Conservation (phyloP, 2,113 vertebrate species). For the Rhinogobius similis region DNA sequence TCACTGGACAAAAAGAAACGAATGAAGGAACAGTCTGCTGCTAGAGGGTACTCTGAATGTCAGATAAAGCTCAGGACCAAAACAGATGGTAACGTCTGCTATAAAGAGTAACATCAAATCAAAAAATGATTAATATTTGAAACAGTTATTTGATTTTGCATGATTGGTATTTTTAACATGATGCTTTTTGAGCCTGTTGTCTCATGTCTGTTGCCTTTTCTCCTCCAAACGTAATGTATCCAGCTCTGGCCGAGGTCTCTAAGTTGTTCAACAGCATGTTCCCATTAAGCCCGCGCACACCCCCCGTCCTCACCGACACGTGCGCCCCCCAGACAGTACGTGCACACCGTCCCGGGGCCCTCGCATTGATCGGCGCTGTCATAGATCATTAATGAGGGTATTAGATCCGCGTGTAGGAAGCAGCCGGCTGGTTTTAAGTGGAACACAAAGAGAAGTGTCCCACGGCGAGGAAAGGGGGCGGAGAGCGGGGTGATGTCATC, state of each 20-base stretch:
- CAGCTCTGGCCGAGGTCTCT: constrained; percentile 85
- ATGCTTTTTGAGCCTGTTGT: constrained; percentile 27
- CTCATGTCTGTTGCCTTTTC: constrained; percentile 64
- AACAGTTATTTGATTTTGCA: no score
- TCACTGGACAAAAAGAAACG: no score
- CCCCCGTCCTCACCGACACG: constrained; percentile 14
- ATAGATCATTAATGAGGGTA: constrained; percentile 99
- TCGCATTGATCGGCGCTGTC: constrained; percentile 95
- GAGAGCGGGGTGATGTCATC: constrained; percentile 74
- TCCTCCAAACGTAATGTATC: constrained; percentile 79
- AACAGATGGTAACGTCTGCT: no score
- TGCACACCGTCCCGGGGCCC: constrained; percentile 69
- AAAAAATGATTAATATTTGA: no score
- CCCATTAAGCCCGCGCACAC: constrained; percentile 82
- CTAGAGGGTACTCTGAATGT: no score
- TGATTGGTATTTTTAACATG: neutral
- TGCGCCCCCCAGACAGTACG: constrained; percentile 5
- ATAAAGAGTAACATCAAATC: no score
- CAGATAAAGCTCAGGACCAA: no score
- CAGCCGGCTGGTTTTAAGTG: constrained; percentile 87
- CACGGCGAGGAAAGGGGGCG: no score
- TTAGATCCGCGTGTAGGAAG: constrained; percentile 99
- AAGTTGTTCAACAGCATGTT: constrained; percentile 93
- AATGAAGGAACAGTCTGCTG: no score
- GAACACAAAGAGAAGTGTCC: constrained; percentile 82